These are phyloP conservation scores for Vanessa atalanta DNA, from an alignment of 1,140 invertebrate genomes.

Conservation along the genomic window DNA sequence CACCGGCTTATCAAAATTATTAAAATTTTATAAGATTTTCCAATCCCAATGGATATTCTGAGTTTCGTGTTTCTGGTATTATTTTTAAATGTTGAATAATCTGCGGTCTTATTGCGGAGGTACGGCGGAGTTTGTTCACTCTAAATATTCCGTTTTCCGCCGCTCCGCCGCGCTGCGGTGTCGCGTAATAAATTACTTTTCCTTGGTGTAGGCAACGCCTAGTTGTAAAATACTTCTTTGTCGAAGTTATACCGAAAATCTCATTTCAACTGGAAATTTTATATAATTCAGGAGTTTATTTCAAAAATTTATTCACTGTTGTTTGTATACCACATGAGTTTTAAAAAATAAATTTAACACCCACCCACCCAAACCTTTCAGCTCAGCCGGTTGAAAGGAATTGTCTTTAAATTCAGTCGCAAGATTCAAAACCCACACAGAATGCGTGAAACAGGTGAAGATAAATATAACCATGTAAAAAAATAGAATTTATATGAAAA, in stretches of 20 bases:
- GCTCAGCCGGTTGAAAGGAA: too few relatives aligned
- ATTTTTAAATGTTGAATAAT: slow-evolving; percentile 25
- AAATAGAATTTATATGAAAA: too few relatives aligned
- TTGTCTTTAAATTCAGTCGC: too few relatives aligned
- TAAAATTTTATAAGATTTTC: background rate
- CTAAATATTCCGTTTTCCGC: slow-evolving; percentile 27
- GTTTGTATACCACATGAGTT: too few relatives aligned
- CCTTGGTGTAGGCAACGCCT: slow-evolving; percentile 17
- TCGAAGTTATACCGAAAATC: slow-evolving; percentile 11
- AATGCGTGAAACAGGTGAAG: too few relatives aligned
- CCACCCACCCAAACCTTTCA: too few relatives aligned
- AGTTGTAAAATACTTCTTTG: slow-evolving; percentile 14
- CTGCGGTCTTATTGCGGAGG: slow-evolving; percentile 25
- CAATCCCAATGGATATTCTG: background rate
- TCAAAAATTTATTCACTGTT: background rate
- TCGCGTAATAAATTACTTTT: slow-evolving; percentile 31
- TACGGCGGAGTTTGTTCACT: slow-evolving; percentile 24
- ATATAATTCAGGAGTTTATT: background rate
- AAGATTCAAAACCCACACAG: too few relatives aligned
- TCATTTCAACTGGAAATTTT: slow-evolving; percentile 17
- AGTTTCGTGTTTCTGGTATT: background rate
- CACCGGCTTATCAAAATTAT: background rate
- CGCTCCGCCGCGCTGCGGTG: slow-evolving; percentile 23
- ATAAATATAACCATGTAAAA: too few relatives aligned
- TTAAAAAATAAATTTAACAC: too few relatives aligned